These are phyloP conservation scores for Narcine bancroftii DNA, from an alignment of 2,113 vertebrate genomes.

Conservation along the genomic window DNA sequence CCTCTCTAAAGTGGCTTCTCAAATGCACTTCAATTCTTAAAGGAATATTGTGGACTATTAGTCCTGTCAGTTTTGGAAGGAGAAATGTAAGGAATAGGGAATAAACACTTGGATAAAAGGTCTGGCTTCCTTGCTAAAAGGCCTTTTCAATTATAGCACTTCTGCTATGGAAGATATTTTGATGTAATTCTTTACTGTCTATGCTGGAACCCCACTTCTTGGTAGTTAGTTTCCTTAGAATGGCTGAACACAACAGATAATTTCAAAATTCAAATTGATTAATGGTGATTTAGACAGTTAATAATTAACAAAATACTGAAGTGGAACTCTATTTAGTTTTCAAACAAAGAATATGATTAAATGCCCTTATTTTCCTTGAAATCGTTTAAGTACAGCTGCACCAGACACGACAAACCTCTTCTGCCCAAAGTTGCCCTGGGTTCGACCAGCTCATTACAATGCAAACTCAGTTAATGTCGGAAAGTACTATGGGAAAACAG, in stretches of 20 bases:
- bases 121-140: neutral
- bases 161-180: slow-evolving; percentile 11
- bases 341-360: neutral
- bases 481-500: neutral
- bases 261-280: neutral
- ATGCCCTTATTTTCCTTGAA: neutral
- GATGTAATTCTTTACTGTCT: neutral
- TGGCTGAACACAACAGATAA: neutral
- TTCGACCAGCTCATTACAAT: neutral
- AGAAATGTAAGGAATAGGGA: neutral
- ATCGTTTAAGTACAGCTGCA: neutral
- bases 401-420: neutral
- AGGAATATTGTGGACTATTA: neutral
- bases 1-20: neutral
- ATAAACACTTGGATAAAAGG: neutral
- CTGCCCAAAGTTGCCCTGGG: neutral
- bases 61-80: neutral
- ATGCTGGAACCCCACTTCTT: neutral
- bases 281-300: neutral
- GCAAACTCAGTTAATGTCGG: neutral
- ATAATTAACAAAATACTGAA: neutral
- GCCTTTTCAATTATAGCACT: slow-evolving; percentile 4
- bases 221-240: neutral
- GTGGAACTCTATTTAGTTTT: neutral
- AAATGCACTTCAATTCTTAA: slow-evolving; percentile 26